Evolutionary conservation across 2,888 invertebrate species (phyloP), one percentile per base, ranked within the genome.

Genomic region (Papilio demoleus): DNA sequence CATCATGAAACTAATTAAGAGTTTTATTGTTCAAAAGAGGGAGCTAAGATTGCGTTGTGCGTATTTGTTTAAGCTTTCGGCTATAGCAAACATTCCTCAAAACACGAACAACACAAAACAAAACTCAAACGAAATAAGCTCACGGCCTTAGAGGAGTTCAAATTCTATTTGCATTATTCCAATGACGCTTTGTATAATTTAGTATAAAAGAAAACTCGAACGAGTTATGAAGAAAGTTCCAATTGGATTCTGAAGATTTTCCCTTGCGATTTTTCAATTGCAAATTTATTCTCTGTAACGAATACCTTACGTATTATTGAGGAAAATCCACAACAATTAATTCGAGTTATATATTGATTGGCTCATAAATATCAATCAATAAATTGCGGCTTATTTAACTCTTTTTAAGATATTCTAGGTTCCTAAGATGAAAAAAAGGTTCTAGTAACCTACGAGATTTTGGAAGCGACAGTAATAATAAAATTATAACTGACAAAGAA

Each of bases 81-180:
- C 40, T 67, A 61, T 27, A 42, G 14, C 34, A 45, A 67, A 60
- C 42, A 67, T 63, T 22, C n/a, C 34, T 40, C 42, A 34, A 40
- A 61, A 50, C 31, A 17, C 31, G 53, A 31, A 53, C 14, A 58
- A 67, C 53, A 63, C 17, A 68, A 68, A 59, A 63, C 63, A 68
- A 68, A 68, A 58, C 58, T 63, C 58, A 58, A 68, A 68, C 27
- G 58, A 68, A 68, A 63, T 59, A 68, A 63, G 63, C 36, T 36
- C 24, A 61, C 56, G 65, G 58, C 36, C 58, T 56, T 63, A 59
- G 19, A 58, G 63, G 47, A 63, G 63, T 58, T 45, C 63, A 63
- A 68, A 63, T 68, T 68, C 58, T 68, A 68, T 68, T 68, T 68
- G 68, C 67, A 62, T 67, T 67, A 67, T 67, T 61, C 67, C 61